Base-by-base conservation (phyloP, 1,140 invertebrate genomes). In the Drosophila pseudoobscura region DNA sequence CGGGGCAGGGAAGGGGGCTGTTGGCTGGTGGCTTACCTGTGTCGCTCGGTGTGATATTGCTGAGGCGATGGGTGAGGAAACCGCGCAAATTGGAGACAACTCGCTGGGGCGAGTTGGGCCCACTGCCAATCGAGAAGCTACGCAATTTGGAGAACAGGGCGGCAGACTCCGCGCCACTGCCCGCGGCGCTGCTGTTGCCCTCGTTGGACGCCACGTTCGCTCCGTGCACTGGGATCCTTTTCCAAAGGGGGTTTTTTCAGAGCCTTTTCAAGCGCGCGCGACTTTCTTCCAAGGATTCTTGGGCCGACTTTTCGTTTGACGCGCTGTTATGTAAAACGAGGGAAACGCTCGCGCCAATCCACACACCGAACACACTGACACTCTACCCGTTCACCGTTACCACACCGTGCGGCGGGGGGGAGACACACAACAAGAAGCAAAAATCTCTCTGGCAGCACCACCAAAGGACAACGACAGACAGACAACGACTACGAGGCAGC, bases 21-120 rank as follows among this genome's bases (percentile, higher is more conserved):
- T 15, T 15, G 15, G 29, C 9, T 51, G 24, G 49, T 52, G 59
- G 47, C 92, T 93, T 78, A 94, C 93, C 93, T 93, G 93, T 93
- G 84, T 94, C 93, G 59, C 92, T 92, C 63, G 93, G 92, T 69
- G 93, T 92, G 70, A 92, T 92, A 68, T 92, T 93, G 69, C 93
- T 92, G 26, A 92, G 77, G 64, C 93, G 91, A 87, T 91, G 92
- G 65, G 93, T 91, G 77, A 94, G 92, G 80, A 93, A 93, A 70
- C 93, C 93, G 77, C 93, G 93, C 80, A 94, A 92, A 80, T 93
- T 94, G 78, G 91, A 92, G 74, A 93, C 93, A 69, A 93, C 93
- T 45, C 91, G 92, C 89, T 92, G 92, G 49, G 93, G 93, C 85
- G 91, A 93, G 87, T 92, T 92, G 79, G 91, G 91, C 52, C 91